Percentiles rank a stretch among this genome's conserved stretches.
Evolutionary conservation across 2,113 vertebrate species (phyloP).

Genomic region (Trogon surrucura): DNA sequence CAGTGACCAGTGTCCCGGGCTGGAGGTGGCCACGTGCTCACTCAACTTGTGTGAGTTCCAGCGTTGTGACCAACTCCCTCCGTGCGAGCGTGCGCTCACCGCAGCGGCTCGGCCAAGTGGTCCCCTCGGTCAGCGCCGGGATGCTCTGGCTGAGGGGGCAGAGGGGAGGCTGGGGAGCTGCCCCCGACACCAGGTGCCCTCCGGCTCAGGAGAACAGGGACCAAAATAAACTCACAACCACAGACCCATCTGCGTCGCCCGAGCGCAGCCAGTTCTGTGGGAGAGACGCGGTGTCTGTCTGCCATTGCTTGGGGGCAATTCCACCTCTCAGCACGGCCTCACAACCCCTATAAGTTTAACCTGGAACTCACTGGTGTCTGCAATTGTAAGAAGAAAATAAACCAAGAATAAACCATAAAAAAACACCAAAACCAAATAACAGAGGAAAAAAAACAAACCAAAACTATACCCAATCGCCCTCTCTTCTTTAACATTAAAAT

Average conservation of each 20-base stretch:
- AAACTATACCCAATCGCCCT: background rate
- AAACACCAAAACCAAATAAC: background rate
- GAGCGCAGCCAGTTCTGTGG: background rate
- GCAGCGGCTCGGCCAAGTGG: fast-evolving
- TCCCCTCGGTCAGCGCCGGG: fast-evolving
- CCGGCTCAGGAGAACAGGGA: background rate
- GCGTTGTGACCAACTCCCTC: fast-evolving
- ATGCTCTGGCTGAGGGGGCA: background rate
- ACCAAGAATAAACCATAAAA: too few relatives aligned
- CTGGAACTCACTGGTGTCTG: background rate
- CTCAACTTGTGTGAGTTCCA: fast-evolving
- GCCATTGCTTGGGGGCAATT: background rate
- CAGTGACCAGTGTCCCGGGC: background rate
- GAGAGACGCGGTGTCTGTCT: fast-evolving
- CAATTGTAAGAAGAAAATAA: background rate
- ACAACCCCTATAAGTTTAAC: fast-evolving
- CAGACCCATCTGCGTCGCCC: fast-evolving
- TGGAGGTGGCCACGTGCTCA: fast-evolving
- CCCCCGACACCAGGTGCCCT: fast-evolving
- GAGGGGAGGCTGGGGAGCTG: background rate
- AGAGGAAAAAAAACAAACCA: background rate
- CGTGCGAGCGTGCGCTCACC: fast-evolving
- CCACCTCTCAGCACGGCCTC: background rate
- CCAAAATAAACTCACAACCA: background rate
- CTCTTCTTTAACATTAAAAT: background rate